Evolutionary conservation across 2,797 vertebrate species (phyloP).

Genomic region (Carapus acus): DNA sequence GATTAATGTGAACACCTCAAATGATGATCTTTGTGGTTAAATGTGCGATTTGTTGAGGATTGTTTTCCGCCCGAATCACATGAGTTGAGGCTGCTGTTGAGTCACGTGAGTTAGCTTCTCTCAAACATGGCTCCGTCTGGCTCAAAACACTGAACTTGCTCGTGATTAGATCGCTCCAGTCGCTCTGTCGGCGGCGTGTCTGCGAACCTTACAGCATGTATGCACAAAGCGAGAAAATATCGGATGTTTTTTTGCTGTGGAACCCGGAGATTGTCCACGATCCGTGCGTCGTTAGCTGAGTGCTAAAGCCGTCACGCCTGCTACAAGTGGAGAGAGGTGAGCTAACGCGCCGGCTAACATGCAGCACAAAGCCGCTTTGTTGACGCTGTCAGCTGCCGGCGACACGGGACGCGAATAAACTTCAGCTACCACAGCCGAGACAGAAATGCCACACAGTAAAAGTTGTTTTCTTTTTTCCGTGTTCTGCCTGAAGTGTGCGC

Average conservation of each 20-base stretch:
- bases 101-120: conserved; percentile 46
- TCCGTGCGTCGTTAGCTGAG: conserved; percentile 36
- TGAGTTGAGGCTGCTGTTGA: conserved; percentile 36
- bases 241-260: neutral
- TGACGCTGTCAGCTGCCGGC: conserved; percentile 6
- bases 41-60: too few species aligned
- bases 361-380: neutral
- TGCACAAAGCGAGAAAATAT: neutral
- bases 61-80: conserved; percentile 34
- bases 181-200: conserved; percentile 13
- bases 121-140: conserved; percentile 66
- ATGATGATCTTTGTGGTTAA: too few species aligned
- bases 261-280: neutral
- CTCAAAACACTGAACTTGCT: conserved; percentile 47
- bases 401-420: neutral
- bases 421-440: neutral
- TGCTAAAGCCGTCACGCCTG: conserved; percentile 46
- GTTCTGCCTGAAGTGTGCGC: neutral
- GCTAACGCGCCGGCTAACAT: conserved; percentile 4
- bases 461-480: neutral
- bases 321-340: conserved; percentile 55
- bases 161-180: neutral
- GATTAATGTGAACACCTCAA: too few species aligned
- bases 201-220: conserved; percentile 15
- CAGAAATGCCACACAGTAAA: rapidly evolving